These are phyloP conservation scores for Megamerina dolium DNA, from an alignment of 2,888 invertebrate species.

Conservation along the genomic window DNA sequence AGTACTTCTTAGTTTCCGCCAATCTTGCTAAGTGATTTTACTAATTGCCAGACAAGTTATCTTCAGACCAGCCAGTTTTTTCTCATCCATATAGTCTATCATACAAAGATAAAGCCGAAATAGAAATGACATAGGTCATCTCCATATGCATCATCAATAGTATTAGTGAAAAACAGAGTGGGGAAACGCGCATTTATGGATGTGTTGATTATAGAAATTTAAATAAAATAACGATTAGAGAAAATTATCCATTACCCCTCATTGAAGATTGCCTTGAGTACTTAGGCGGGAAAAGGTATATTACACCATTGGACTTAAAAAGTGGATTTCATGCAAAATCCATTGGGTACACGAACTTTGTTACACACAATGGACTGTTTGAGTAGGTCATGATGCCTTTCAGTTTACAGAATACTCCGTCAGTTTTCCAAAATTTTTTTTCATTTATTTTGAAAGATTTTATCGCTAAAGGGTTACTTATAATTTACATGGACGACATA, in stretches of 20 bases:
- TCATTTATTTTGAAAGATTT: conserved; percentile 12
- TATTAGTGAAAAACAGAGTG: conserved; percentile 9
- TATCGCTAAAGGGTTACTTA: conserved; percentile 5
- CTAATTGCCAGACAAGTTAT: conserved; percentile 2
- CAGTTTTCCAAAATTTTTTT: conserved; percentile 13
- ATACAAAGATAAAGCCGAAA: conserved; percentile 1
- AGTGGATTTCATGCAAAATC: conserved; percentile 23
- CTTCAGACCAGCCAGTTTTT: not conserved
- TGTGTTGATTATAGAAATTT: conserved; percentile 11
- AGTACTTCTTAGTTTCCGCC: too few relatives aligned
- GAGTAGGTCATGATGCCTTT: conserved; percentile 18
- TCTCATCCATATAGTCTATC: conserved; percentile 1
- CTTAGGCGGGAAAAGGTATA: conserved; percentile 17
- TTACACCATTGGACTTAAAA: conserved; percentile 20
- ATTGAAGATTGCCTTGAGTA: conserved; percentile 17
- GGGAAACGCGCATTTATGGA: conserved; percentile 9
- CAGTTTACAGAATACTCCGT: conserved; percentile 16
- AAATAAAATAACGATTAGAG: conserved; percentile 12
- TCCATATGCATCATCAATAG: conserved; percentile 7
- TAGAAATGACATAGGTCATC: conserved; percentile 4
- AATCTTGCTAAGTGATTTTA: too few relatives aligned
- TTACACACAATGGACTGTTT: conserved; percentile 14
- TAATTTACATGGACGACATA: conserved; percentile 16
- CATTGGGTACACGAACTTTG: conserved; percentile 12
- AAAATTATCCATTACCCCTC: conserved; percentile 15